These are phyloP conservation scores for Rhynchomys soricoides DNA, from an alignment of 2,113 vertebrate genomes.

Conservation along the genomic window DNA sequence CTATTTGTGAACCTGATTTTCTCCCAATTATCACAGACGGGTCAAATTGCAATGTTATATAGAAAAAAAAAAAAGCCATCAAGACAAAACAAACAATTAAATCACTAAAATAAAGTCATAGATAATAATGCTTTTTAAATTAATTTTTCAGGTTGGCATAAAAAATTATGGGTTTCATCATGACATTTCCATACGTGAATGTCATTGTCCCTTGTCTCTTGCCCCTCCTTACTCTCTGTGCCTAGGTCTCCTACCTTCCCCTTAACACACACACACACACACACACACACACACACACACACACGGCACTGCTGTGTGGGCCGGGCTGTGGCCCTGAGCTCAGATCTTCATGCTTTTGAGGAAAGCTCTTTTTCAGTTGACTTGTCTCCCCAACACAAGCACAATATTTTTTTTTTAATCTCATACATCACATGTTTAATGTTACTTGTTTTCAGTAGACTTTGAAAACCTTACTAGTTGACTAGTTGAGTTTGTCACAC, in stretches of 20 bases:
- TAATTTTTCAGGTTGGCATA: background rate
- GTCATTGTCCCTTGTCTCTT: background rate
- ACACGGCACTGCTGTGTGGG: background rate
- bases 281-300: too few relatives aligned
- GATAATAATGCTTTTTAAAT: background rate
- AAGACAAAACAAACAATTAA: constrained; percentile 7
- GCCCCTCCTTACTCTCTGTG: too few relatives aligned
- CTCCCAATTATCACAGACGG: background rate
- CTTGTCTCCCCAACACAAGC: background rate
- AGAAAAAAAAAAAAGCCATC: background rate
- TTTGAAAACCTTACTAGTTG: too few relatives aligned
- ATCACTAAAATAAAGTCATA: constrained; percentile 43
- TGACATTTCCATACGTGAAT: background rate
- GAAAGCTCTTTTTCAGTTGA: background rate
- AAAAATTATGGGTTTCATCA: background rate
- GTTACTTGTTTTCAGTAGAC: too few relatives aligned
- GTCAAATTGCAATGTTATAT: background rate
- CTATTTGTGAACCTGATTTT: background rate
- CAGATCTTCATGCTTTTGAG: background rate
- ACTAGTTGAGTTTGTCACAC: too few relatives aligned
- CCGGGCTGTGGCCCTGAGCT: background rate
- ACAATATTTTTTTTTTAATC: constrained; percentile 19
- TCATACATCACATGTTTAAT: too few relatives aligned
- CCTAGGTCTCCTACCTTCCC: background rate
- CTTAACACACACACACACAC: too few relatives aligned